Base-by-base conservation (phyloP, 2,797 vertebrate species). In the Pygocentrus nattereri region DNA sequence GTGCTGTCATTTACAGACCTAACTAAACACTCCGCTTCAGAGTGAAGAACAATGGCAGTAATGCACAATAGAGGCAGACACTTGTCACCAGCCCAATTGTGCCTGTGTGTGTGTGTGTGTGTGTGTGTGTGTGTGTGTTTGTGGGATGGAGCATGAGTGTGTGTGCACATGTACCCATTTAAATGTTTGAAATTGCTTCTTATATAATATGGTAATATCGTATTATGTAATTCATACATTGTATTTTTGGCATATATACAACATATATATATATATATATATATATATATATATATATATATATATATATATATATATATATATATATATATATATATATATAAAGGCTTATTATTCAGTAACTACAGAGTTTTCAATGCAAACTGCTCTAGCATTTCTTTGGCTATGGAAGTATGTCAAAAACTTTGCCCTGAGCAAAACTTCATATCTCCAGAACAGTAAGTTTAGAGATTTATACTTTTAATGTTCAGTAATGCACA, bases 41-140 rank as follows among this genome's bases (percentile, higher is more conserved):
- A 79, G 56, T 23, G 49, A 34, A 38, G 65, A 79, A 85, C 83
- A 82, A 85, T 82, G 65, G 7, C 38, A 47, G 41, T 23, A 62
- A 62, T 4, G 11, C 25, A 62, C 61, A 62, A 62, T 62, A 30
- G 61, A 62, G 61, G 61, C 25, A 62, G 27, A 62, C 27, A 62
- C 61, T 62, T 62, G 30, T 87, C 74, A 85, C 82, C 72, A 88
- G 78, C 87, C 88, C 88, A 87, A 87, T 82, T 83, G 70, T 72
- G 41, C 78, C 23, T 81, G 49, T 56, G 27, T 56, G 25, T 50
- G 47, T 61, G 23, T 50, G 12, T 0, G 11, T 70, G 38, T 25
- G 38, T 69, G 65, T 44, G 38, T 44, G 38, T 44, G 65, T 68
- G 65, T 68, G 65, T 44, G 34, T 31, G 15, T 54, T 49, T 72